Evolutionary conservation across 30 jellyfish, hydroid and myxozoan genomes (phyloP), one percentile per base, ranked within the genome.

Genomic region (Mastigias papua): DNA sequence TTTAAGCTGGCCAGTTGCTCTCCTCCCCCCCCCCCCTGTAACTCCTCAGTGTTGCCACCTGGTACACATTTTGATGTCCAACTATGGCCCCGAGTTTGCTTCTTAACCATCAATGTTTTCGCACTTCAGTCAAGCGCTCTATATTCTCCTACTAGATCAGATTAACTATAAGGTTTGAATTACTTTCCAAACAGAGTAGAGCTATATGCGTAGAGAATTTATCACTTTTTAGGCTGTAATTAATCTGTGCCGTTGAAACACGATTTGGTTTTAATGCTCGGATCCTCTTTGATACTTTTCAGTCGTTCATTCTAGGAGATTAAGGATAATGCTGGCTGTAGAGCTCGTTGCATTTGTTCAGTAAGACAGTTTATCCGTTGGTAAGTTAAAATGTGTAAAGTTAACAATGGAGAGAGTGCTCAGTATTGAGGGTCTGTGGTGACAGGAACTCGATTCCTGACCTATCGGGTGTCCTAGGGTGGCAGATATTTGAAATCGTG

Each of bases 201-300:
- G 42, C 42, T 25, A 23, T 15, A 63, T 63, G 23, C 26, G 37
- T 63, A 7, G 74, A 63, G 35, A 63, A 19, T n/a, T 20, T 63
- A 63, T 63, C 35, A 1, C 32, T 21, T 21, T 63, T n/a, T 63
- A 63, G 74, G 74, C 19, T 23, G 42, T 34, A 21, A 21, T 63
- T 63, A 63, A 63, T 25, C 74, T 27, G 26, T 27, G 74, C 74
- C 23, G 74, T 63, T 19, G 74, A 63, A 63, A 63, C 4, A 3
- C 74, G 74, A 63, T 63, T 63, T 63, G 2, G 46, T 17, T 63
- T 15, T 63, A 63, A 63, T 63, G 35, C 74, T 63, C 74, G 74
- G 74, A 23, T 63, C 35, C 42, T 37, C 19, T 63, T 63, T 63
- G 74, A 23, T n/a, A 11, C 32, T 23, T 63, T 1, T 63, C 74